Evolutionary conservation across 2,888 invertebrate genomes (phyloP).

Genomic region (Tuta absoluta): DNA sequence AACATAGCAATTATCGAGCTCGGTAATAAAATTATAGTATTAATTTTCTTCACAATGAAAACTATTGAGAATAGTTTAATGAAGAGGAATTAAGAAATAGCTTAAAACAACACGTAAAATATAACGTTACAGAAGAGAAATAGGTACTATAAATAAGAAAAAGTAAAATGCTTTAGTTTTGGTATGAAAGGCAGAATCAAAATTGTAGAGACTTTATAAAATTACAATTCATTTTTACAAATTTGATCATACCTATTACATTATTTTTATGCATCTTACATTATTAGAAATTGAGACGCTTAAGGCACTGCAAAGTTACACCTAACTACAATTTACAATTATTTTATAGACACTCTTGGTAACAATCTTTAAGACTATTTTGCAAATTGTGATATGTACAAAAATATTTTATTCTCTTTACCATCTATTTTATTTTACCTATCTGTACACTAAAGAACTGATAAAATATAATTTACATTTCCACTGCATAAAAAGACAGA

Average conservation of each 20-base stretch:
- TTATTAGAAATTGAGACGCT: conserved; percentile 78
- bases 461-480: conserved; percentile 13
- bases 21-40: background rate
- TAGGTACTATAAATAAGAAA: background rate
- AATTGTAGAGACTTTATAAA: conserved; percentile 64
- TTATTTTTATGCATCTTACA: conserved; percentile 57
- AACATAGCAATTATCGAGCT: no score
- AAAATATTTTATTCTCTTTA: conserved; percentile 73
- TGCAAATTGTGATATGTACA: conserved; percentile 80
- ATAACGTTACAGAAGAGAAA: background rate
- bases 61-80: background rate
- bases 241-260: conserved; percentile 64
- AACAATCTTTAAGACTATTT: conserved; percentile 66
- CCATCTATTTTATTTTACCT: conserved; percentile 51
- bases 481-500: conserved; percentile 25
- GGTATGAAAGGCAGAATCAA: conserved; percentile 57
- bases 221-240: conserved; percentile 65
- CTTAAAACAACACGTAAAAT: background rate
- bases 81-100: background rate
- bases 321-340: conserved; percentile 64
- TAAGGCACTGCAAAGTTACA: conserved; percentile 80
- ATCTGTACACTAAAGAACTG: conserved; percentile 38
- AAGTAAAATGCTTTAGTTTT: conserved; percentile 42
- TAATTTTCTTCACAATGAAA: background rate
- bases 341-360: conserved; percentile 70